Base-by-base conservation (phyloP, 2,797 vertebrate genomes). In the Ambastaia sidthimunki region DNA sequence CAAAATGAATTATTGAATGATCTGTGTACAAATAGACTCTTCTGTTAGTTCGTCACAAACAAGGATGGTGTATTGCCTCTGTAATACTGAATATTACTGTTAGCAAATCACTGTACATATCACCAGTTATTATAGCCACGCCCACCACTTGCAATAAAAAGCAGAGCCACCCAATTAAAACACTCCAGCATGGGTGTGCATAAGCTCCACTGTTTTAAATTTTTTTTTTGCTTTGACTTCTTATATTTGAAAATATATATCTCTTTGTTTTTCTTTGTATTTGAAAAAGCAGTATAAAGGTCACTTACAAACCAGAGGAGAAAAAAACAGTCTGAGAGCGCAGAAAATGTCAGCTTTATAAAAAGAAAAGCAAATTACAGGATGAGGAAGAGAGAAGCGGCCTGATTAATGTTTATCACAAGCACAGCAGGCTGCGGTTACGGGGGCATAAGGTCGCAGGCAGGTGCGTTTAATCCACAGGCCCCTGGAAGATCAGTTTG, bases 401-500 rank as follows among this genome's bases (percentile, higher is more conserved):
- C 41, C 44, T 54, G 44, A 52, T 54, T 47, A 28, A 37, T 48
- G 19, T 69, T 65, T 21, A 7, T 76, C 13, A 60, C 59, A 31
- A 37, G 16, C 9, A 18, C 15, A 55, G 50, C 48, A 55, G 54
- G 50, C 62, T 65, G 52, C 3, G 13, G 10, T 55, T 57, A 44
- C n/a, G 41, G 57, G 71, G 23, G 34, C 19, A 63, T n/a, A 52
- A 54, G 74, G 34, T 52, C 25, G 60, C n/a, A 67, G 13, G 74
- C 47, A 60, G 12, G n/a, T 66, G 28, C 31, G 9, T 41, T 90
- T 96, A 99, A 93, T 99, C 98, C 31, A 99, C 94, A 74, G 97
- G 98, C 83, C 97, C 97, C 91, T 99, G 98, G 93, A 99, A 99
- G 92, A 99, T 99, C 87, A 99, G 97, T 95, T 97, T 96, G 91